Conservation (phyloP, 2,113 vertebrate genomes). For the Podarcis raffonei region DNA sequence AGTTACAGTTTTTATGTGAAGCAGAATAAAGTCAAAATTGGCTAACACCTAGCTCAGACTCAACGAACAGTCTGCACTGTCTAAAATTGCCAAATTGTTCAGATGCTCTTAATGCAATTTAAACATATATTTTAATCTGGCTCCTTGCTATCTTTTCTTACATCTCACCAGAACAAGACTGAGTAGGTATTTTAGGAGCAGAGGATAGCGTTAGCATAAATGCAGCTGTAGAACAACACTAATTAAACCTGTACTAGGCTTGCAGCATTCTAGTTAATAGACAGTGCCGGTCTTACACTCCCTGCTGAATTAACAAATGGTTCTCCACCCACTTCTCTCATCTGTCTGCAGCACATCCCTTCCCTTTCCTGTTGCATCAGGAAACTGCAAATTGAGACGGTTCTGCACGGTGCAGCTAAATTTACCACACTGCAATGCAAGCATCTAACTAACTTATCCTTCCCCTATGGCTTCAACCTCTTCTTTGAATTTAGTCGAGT, state of each 20-base stretch:
- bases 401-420: conserved; percentile 57
- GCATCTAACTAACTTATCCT: conserved; percentile 52
- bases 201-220: neutral
- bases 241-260: neutral
- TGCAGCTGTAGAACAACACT: neutral
- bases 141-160: neutral
- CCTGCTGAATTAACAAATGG: conserved; percentile 45
- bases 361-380: conserved; percentile 71
- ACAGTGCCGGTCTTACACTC: neutral
- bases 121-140: neutral
- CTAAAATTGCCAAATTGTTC: neutral
- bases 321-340: neutral
- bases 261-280: neutral
- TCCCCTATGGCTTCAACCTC: conserved; percentile 40
- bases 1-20: neutral
- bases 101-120: neutral
- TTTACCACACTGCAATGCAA: conserved; percentile 50
- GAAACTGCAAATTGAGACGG: conserved; percentile 62
- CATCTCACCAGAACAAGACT: neutral
- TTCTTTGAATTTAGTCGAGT: neutral
- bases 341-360: conserved; percentile 62
- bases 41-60: neutral
- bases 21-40: neutral
- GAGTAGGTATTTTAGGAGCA: neutral
- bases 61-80: neutral